Percentiles rank a stretch among this genome's conserved stretches.
These are phyloP conservation scores for Glyptemys insculpta DNA, from an alignment of 2,797 vertebrate species.

Conservation along the genomic window DNA sequence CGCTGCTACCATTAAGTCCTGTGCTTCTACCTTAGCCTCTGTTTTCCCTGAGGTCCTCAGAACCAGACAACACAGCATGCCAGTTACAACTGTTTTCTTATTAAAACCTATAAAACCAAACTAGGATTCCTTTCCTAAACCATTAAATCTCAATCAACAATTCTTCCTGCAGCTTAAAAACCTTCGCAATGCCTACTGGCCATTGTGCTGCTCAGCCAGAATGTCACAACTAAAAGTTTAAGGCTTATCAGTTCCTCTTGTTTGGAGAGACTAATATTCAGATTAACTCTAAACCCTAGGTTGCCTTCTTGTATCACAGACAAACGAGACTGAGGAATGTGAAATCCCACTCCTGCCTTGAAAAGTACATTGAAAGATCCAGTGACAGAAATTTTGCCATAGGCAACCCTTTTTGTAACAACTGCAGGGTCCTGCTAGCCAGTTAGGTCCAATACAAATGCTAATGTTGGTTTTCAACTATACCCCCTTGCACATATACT, in stretches of 20 bases:
- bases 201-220: background rate
- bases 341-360: background rate
- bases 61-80: background rate
- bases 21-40: background rate
- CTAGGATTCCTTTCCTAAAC: background rate
- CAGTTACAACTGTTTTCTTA: background rate
- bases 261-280: background rate
- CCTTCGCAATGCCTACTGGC: background rate
- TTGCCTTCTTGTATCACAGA: background rate
- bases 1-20: background rate
- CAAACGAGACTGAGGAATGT: background rate
- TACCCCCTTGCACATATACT: background rate
- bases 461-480: background rate
- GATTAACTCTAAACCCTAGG: background rate
- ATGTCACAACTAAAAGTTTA: background rate
- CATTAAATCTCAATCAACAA: background rate
- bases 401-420: background rate
- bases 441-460: background rate
- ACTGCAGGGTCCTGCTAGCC: background rate
- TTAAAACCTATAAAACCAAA: background rate
- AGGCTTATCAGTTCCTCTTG: background rate
- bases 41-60: background rate
- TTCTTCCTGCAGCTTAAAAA: background rate
- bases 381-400: conserved; percentile 1
- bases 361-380: conserved; percentile 3